Evolutionary conservation across 2,888 invertebrate genomes (phyloP), one percentile per base, ranked within the genome.

Genomic region (Diplolepis rosae): DNA sequence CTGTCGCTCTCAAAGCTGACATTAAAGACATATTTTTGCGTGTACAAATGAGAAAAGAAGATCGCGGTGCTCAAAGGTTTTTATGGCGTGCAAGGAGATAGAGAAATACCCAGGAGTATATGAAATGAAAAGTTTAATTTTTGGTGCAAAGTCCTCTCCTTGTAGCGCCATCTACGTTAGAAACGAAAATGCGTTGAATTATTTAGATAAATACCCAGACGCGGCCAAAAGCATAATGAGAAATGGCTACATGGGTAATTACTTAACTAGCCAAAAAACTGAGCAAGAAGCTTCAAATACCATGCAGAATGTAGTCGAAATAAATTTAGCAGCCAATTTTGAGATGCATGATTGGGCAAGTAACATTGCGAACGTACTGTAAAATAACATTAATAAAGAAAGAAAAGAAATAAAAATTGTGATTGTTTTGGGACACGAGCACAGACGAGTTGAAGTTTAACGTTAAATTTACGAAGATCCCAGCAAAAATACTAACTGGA

Each of bases 21-120:
- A 82, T 86, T 0, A 72, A 68, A 9, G 82, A 85, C 56, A 84
- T 84, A 83, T 85, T 84, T 35, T 71, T 77, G 1, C 84, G 83
- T 32, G 73, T 85, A 0, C 72, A 72, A 28, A 80, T 85, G 5
- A n/a, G 56, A 0, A 56, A 71, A 4, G 75, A 76, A 13, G 84
- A 85, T 65, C 77, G 79, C 65, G 35, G 74, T 45, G 22, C 77
- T 0, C 80, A 82, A 69, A 18, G 80, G 9, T 79, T 80, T 69
- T 52, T 80, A 24, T 80, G 77, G 76, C 61, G 76, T 1, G 71
- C 48, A 24, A 11, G 28, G 6, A 24, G 73, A 1, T 7, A 39
- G 0, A 39, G 68, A 66, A 32, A 68, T 7, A 70, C 74, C 0
- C 70, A 75, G 6, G 32, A 52, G 0, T 83, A 79, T 48, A 66